These are phyloP conservation scores for Peromyscus polionotus DNA, from an alignment of 2,113 vertebrate species.

Conservation along the genomic window DNA sequence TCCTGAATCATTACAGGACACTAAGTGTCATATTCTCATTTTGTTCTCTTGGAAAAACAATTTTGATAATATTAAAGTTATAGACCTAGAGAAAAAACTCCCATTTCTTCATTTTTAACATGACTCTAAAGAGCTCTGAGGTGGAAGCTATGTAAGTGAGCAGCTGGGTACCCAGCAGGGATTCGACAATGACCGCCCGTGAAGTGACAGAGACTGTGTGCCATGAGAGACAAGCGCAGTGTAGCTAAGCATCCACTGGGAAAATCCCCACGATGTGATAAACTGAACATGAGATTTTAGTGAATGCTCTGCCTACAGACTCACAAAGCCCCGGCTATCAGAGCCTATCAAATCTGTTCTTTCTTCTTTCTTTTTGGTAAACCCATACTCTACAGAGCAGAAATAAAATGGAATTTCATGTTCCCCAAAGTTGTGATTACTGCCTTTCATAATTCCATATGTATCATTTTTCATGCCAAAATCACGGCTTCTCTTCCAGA, in stretches of 20 bases:
- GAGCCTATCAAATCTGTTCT: background rate
- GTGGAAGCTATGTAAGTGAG: background rate
- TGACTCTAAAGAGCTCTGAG: background rate
- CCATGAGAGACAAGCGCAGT: background rate
- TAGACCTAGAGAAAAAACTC: background rate
- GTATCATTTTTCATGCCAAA: slow-evolving; percentile 12
- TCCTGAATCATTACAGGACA: too few relatives aligned
- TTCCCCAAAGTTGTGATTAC: background rate
- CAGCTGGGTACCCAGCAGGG: background rate
- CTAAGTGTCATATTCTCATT: background rate
- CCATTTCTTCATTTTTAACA: slow-evolving; percentile 26
- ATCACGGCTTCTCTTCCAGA: slow-evolving; percentile 23
- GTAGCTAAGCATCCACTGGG: background rate
- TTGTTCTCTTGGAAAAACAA: background rate
- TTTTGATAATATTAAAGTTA: slow-evolving; percentile 10
- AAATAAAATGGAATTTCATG: slow-evolving; percentile 21
- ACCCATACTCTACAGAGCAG: background rate
- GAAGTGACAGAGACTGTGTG: slow-evolving; percentile 5
- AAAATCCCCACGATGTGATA: background rate
- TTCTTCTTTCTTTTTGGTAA: background rate
- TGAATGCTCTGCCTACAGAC: background rate
- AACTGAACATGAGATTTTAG: background rate
- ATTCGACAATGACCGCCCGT: background rate
- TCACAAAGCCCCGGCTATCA: background rate
- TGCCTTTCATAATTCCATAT: slow-evolving; percentile 20